A percentile compares a stretch with the other conserved stretches of the same genome.
Evolutionary conservation across 2,797 vertebrate species (phyloP).

Genomic region (Rhinella marina): DNA sequence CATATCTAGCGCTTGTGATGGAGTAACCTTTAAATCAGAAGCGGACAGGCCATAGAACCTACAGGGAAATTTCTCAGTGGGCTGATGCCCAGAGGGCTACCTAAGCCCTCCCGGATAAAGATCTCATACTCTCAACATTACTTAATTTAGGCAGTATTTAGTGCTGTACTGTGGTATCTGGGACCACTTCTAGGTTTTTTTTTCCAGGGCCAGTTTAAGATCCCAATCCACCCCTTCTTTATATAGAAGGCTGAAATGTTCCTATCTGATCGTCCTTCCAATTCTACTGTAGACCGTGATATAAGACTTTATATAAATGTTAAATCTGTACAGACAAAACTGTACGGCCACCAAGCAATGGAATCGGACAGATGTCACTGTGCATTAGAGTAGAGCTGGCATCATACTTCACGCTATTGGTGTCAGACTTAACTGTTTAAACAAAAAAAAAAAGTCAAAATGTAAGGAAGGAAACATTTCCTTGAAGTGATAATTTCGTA

Average conservation of each 20-base stretch:
- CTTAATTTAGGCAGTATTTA: too few species aligned
- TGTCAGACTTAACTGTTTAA: background rate
- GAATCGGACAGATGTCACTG: constrained; percentile 24
- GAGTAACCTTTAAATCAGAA: background rate
- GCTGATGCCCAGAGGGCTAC: too few species aligned
- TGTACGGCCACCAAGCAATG: background rate
- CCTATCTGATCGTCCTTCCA: background rate
- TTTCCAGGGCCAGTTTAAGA: too few species aligned
- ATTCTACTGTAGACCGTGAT: background rate
- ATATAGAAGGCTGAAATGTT: background rate
- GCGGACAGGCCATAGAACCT: too few species aligned
- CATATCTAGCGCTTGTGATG: background rate
- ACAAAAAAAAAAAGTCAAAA: background rate
- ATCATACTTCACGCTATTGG: background rate
- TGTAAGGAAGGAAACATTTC: background rate
- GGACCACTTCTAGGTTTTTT: too few species aligned
- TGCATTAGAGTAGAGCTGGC: background rate
- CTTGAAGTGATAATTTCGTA: background rate
- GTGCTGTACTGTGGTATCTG: too few species aligned
- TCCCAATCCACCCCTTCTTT: too few species aligned
- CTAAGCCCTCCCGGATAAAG: too few species aligned
- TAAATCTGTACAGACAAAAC: constrained; percentile 9
- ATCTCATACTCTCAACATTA: too few species aligned
- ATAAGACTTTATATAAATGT: background rate
- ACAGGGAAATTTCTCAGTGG: too few species aligned